phyloP scores from a whole-genome alignment of 2,797 vertebrate genomes.

The Melopsittacus undulatus region DNA sequence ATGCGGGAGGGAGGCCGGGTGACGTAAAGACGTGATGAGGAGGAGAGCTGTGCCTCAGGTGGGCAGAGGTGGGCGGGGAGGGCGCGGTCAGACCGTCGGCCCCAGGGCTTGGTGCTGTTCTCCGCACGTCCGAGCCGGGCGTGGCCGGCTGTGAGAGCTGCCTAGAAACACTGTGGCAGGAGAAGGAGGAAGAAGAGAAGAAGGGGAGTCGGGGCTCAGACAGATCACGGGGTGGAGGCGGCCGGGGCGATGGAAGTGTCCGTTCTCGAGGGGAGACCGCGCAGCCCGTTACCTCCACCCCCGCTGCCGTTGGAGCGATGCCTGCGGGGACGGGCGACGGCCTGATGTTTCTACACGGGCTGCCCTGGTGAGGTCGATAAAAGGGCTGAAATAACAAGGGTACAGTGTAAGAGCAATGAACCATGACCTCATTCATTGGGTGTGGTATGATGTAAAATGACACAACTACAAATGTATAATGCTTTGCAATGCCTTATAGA shows the following conservation, averaged over 20 bases:
- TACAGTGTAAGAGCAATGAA: neutral
- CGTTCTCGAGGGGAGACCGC: neutral
- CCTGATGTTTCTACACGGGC: neutral
- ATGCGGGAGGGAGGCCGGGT: neutral
- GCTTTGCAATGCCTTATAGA: too few relatives aligned
- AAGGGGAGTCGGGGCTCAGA: neutral
- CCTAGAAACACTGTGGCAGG: neutral
- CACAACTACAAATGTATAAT: neutral
- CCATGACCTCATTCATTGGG: neutral
- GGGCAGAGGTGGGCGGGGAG: neutral
- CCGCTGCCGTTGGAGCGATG: neutral
- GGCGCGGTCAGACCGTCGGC: neutral
- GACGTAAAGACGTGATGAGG: neutral
- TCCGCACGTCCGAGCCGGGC: neutral
- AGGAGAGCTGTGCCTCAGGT: neutral
- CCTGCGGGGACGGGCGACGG: neutral
- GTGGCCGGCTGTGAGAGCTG: neutral
- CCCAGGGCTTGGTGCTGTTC: too few relatives aligned
- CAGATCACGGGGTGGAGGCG: too few relatives aligned
- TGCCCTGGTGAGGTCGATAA: neutral
- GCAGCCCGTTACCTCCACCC: neutral
- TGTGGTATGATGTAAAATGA: rapidly evolving
- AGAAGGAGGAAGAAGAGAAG: neutral
- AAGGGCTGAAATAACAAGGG: neutral
- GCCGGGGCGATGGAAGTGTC: neutral